Evolutionary conservation across 1,140 invertebrate genomes (phyloP), one percentile per base, ranked within the genome.

Genomic region (Drosophila cardini): DNA sequence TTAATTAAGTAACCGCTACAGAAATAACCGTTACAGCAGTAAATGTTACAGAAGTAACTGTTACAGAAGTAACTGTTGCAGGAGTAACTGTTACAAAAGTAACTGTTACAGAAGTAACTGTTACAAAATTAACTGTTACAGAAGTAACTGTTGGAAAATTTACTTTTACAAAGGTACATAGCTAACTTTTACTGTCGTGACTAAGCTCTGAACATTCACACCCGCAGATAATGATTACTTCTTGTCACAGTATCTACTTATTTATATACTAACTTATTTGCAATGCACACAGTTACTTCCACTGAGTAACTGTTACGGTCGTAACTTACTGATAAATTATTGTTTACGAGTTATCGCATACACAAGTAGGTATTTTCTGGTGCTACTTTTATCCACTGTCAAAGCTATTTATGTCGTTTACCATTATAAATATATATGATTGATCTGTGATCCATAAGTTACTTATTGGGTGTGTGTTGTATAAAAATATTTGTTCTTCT

Each of bases 401-500:
- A 46, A 21, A 9, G 43, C 21, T 46, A 18, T 46, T 46, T 46
- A 46, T 46, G 43, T 10, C 15, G 10, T 50, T 30, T 32, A 13
- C 11, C 1, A 6, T 5, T 26, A 50, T 32, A 32, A 50, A 50
- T 32, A 6, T 8, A n/a, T 15, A 16, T 52, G 26, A 50, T 32
- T 50, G n/a, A 50, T 36, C 13, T 55, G 32, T 36, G 52, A 55
- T 36, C 11, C 11, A 38, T 11, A 10, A 38, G 36, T 38, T 38
- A 38, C 8, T 38, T 9, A 38, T 38, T 11, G 9, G 4, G 1
- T 11, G 9, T 38, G 36, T n/a, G n/a, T n/a, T n/a, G n/a, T n/a
- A n/a, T n/a, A n/a, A n/a, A n/a, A n/a, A 38, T 10, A 40, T n/a
- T n/a, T 11, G n/a, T n/a, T n/a, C n/a, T n/a, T n/a, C n/a, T 4